Evolutionary conservation across 2,888 invertebrate genomes (phyloP).

Genomic region (Empis stercorea): DNA sequence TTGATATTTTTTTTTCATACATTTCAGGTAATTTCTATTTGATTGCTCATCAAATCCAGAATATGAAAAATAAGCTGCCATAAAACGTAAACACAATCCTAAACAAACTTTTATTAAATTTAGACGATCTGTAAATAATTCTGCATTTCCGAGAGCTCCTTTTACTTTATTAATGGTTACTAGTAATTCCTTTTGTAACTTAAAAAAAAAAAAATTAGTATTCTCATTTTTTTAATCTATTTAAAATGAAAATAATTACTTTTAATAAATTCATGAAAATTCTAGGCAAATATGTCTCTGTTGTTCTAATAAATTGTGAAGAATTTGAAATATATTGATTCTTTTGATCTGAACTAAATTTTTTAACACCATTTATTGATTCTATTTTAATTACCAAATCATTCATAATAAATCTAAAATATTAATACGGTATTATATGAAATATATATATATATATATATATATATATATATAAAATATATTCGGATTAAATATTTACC

Average conservation of each 20-base stretch:
- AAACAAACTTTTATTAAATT: slow-evolving; percentile 42
- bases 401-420: slow-evolving; percentile 40
- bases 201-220: slow-evolving; percentile 4
- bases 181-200: slow-evolving; percentile 3
- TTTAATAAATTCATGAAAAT: background rate
- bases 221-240: background rate
- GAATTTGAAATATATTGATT: slow-evolving; percentile 26
- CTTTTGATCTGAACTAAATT: slow-evolving; percentile 17
- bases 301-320: slow-evolving; percentile 21
- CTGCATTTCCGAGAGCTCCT: slow-evolving; percentile 43
- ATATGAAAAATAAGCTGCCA: slow-evolving; percentile 50
- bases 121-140: slow-evolving; percentile 41
- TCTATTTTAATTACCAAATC: slow-evolving; percentile 47
- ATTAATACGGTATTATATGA: too few species aligned
- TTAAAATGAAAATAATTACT: background rate
- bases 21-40: slow-evolving; percentile 19
- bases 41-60: slow-evolving; percentile 42
- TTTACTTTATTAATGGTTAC: slow-evolving; percentile 39
- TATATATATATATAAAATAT: too few species aligned
- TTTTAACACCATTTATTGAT: slow-evolving; percentile 26
- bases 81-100: slow-evolving; percentile 42
- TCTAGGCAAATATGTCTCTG: background rate
- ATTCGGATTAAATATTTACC: slow-evolving; percentile 16
- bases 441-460: background rate
- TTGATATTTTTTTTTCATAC: slow-evolving; percentile 13